Percentiles rank a stretch among this genome's conserved stretches.
phyloP scores from a whole-genome alignment of 2,113 vertebrate genomes.

The Boleophthalmus pectinirostris region DNA sequence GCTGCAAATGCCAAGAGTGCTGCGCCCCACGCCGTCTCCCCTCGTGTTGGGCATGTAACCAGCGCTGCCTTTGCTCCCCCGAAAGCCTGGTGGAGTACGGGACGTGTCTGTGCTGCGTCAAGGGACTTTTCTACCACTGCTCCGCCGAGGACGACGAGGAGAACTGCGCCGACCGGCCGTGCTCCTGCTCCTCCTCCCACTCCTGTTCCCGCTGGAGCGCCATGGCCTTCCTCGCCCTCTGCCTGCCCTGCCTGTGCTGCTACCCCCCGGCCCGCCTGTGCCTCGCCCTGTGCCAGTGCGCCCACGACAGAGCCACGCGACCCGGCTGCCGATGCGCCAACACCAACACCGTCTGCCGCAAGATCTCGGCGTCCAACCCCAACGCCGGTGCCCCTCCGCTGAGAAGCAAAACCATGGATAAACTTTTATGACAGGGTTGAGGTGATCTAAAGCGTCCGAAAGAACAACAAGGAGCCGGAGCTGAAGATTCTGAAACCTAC shows the following conservation, averaged over 20 bases:
- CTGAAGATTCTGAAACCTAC: conserved; percentile 33
- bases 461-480: conserved; percentile 31
- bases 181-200: conserved; percentile 85
- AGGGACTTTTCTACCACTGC: conserved; percentile 98
- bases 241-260: conserved; percentile 98
- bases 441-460: conserved; percentile 40
- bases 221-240: conserved; percentile 88
- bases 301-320: conserved; percentile 86
- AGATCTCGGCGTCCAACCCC: conserved; percentile 86
- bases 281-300: conserved; percentile 90
- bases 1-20: conserved; percentile 91
- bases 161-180: conserved; percentile 94
- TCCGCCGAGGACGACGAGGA: conserved; percentile 94
- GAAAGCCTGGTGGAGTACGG: conserved; percentile 90
- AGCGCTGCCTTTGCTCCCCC: conserved; percentile 93
- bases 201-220: conserved; percentile 91
- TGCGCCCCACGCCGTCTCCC: conserved; percentile 86
- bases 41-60: conserved; percentile 93
- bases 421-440: conserved; percentile 88
- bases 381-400: conserved; percentile 74
- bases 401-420: conserved; percentile 89
- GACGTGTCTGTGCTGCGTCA: conserved; percentile 94
- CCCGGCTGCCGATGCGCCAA: conserved; percentile 96
- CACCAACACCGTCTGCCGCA: conserved; percentile 96
- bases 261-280: conserved; percentile 94